Percentiles rank a stretch among this genome's conserved stretches.
Evolutionary conservation across 2,113 vertebrate species (phyloP).

Genomic region (Channa maculata): DNA sequence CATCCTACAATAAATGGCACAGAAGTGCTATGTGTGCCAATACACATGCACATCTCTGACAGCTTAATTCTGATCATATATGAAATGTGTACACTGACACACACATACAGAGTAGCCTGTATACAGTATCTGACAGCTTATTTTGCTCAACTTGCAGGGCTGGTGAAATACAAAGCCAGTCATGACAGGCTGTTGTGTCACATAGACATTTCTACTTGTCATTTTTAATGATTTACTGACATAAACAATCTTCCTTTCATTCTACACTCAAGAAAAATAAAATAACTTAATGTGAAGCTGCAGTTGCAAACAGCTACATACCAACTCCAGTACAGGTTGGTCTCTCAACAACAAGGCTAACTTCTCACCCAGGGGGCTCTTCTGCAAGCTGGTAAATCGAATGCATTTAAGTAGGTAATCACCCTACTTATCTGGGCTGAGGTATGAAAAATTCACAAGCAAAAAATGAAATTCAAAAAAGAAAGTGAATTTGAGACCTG

Average conservation of each 20-base stretch:
- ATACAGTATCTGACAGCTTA: slow-evolving; percentile 46
- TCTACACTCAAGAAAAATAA: slow-evolving; percentile 9
- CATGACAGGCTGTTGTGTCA: slow-evolving; percentile 38
- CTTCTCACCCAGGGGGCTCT: slow-evolving; percentile 23
- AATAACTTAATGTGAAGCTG: neutral
- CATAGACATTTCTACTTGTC: slow-evolving; percentile 58
- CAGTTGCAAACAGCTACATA: slow-evolving; percentile 1
- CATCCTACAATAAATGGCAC: slow-evolving; percentile 25
- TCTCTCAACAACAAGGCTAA: slow-evolving; percentile 15
- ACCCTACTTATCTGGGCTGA: slow-evolving; percentile 26
- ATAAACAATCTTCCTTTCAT: slow-evolving; percentile 28
- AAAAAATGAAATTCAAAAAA: slow-evolving; percentile 21
- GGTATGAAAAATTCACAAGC: slow-evolving; percentile 34
- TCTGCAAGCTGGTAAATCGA: slow-evolving; percentile 18
- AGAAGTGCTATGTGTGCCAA: neutral
- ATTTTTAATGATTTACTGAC: slow-evolving; percentile 59
- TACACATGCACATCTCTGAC: slow-evolving; percentile 39
- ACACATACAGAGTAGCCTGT: slow-evolving; percentile 29
- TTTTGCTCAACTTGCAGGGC: slow-evolving; percentile 53
- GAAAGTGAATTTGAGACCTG: slow-evolving; percentile 13
- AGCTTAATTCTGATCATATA: slow-evolving; percentile 60
- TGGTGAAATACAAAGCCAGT: slow-evolving; percentile 45
- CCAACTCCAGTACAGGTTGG: neutral
- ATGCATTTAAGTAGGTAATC: slow-evolving; percentile 39
- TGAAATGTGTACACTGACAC: slow-evolving; percentile 41